These are phyloP conservation scores for Sebastes nivosus DNA, from an alignment of 2,797 vertebrate species.

Conservation along the genomic window DNA sequence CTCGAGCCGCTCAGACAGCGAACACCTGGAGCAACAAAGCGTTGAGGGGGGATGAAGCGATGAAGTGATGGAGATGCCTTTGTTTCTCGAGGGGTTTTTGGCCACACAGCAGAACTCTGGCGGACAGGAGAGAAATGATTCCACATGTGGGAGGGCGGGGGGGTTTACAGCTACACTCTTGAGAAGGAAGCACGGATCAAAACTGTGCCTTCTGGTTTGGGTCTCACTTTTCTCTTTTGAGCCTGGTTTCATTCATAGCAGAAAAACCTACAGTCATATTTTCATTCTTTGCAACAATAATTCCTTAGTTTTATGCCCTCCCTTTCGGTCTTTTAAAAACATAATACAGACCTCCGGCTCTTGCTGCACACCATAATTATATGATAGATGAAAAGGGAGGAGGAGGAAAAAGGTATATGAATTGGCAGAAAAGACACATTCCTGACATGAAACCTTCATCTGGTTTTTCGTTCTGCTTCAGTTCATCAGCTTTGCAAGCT, in stretches of 20 bases:
- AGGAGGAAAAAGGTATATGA: constrained; percentile 48
- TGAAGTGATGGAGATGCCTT: constrained; percentile 53
- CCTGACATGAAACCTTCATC: constrained; percentile 64
- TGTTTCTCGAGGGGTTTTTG: constrained; percentile 36
- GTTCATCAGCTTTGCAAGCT: constrained; percentile 38
- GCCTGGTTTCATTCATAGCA: background rate
- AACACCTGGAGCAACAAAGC: constrained; percentile 68
- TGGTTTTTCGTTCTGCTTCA: constrained; percentile 54
- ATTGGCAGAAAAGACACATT: constrained; percentile 70
- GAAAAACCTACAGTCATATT: background rate
- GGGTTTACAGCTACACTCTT: background rate
- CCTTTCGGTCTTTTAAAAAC: constrained; percentile 36
- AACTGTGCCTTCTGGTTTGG: background rate
- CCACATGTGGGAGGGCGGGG: constrained; percentile 8
- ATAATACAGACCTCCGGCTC: constrained; percentile 60
- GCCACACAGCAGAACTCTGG: constrained; percentile 38
- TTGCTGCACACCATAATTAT: constrained; percentile 65
- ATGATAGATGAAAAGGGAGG: constrained; percentile 51
- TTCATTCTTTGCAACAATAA: constrained; percentile 22
- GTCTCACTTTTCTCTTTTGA: constrained; percentile 13
- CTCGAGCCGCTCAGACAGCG: constrained; percentile 4
- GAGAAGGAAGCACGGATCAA: background rate
- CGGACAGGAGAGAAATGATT: constrained; percentile 38
- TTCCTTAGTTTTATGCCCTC: constrained; percentile 32
- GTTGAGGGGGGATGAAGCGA: background rate